These are phyloP conservation scores for Achroia grisella DNA, from an alignment of 1,140 invertebrate species.

Conservation along the genomic window DNA sequence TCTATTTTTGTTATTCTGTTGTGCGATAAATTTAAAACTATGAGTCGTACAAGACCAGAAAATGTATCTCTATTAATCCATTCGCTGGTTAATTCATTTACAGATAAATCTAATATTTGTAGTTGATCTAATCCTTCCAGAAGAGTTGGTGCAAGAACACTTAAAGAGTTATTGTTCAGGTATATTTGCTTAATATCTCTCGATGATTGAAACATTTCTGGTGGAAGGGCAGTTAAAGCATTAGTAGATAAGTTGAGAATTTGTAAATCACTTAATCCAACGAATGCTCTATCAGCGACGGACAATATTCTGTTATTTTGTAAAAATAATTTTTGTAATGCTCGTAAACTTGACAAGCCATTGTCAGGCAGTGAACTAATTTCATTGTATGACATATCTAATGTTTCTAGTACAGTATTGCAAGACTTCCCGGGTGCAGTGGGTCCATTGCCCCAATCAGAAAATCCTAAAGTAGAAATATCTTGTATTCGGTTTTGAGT, in stretches of 20 bases:
- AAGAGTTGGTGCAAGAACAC: slow-evolving; percentile 84
- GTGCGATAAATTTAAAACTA: slow-evolving; percentile 84
- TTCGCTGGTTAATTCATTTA: slow-evolving; percentile 84
- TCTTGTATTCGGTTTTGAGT: slow-evolving; percentile 86
- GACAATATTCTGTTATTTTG: slow-evolving; percentile 85
- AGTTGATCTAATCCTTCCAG: slow-evolving; percentile 85
- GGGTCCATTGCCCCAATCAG: slow-evolving; percentile 77
- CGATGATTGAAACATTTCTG: slow-evolving; percentile 83
- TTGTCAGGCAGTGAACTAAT: slow-evolving; percentile 81
- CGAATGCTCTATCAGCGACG: slow-evolving; percentile 83
- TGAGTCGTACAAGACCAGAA: slow-evolving; percentile 80
- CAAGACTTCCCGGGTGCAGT: slow-evolving; percentile 76
- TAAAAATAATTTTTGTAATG: slow-evolving; percentile 79
- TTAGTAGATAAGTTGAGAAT: slow-evolving; percentile 87
- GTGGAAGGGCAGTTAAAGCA: slow-evolving; percentile 82
- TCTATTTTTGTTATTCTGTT: slow-evolving; percentile 85
- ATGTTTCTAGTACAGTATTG: slow-evolving; percentile 78
- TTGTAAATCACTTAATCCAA: slow-evolving; percentile 79
- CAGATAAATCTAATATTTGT: slow-evolving; percentile 84
- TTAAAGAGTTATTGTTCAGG: slow-evolving; percentile 87
- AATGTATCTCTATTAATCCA: slow-evolving; percentile 90
- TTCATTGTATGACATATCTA: slow-evolving; percentile 86
- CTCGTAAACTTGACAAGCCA: slow-evolving; percentile 80
- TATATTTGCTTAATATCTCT: slow-evolving; percentile 83
- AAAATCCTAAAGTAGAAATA: slow-evolving; percentile 81